phyloP scores from a whole-genome alignment of 1,140 invertebrate genomes.

The Ylistrum balloti region DNA sequence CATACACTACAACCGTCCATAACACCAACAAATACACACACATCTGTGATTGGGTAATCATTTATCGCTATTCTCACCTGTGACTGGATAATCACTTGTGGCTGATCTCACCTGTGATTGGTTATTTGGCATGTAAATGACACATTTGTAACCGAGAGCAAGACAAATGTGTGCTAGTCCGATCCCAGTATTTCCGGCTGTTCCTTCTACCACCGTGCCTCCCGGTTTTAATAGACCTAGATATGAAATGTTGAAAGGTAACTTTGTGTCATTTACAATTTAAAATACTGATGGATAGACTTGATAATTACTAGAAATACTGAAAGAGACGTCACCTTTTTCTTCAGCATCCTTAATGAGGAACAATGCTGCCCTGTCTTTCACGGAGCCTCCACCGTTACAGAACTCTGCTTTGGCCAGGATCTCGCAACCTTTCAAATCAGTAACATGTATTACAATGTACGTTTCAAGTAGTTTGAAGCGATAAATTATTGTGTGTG shows the following conservation, averaged over 20 bases:
- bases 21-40: no score
- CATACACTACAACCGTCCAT: no score
- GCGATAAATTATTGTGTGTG: no score
- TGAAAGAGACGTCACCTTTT: conserved; percentile 65
- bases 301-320: no score
- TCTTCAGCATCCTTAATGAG: conserved; percentile 81
- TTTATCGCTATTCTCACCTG: no score
- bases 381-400: conserved; percentile 82
- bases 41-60: background rate
- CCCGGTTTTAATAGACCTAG: conserved; percentile 77
- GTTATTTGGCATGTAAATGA: conserved; percentile 83
- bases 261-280: no score
- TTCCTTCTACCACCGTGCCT: conserved; percentile 82
- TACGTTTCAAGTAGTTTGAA: no score
- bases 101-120: conserved; percentile 76
- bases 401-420: conserved; percentile 82
- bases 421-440: conserved; percentile 81
- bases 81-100: no score
- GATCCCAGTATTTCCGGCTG: conserved; percentile 83
- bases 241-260: background rate
- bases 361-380: conserved; percentile 81
- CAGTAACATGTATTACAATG: no score
- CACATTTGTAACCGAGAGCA: conserved; percentile 82
- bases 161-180: conserved; percentile 82
- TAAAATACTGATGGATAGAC: no score